Evolutionary conservation across 2,113 vertebrate genomes (phyloP).

Genomic region (Edolisoma coerulescens): DNA sequence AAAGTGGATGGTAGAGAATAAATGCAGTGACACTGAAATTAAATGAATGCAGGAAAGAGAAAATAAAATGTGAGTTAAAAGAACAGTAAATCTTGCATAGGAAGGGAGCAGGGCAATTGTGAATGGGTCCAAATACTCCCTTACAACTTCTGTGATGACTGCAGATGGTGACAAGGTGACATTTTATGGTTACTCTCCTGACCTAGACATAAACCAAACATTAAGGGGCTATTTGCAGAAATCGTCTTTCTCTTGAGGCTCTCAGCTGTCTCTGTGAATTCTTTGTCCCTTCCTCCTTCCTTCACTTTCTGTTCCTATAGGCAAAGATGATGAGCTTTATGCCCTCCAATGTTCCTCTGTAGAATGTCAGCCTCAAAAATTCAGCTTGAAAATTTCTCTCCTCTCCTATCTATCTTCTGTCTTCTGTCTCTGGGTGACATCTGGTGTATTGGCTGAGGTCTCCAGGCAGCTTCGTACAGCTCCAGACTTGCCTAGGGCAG

Average conservation of each 20-base stretch:
- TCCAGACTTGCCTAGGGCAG: not conserved
- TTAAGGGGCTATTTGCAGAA: constrained; percentile 16
- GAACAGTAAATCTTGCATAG: not conserved
- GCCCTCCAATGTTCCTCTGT: not conserved
- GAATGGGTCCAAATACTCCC: not conserved
- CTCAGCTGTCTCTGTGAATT: not conserved
- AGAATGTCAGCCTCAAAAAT: constrained; percentile 18
- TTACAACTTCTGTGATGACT: not conserved
- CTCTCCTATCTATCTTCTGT: not conserved
- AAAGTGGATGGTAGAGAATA: not conserved
- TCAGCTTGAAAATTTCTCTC: not conserved
- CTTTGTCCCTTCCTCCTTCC: constrained; percentile 10
- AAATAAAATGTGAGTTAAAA: not conserved
- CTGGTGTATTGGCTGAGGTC: constrained; percentile 23
- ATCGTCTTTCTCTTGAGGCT: constrained; percentile 6
- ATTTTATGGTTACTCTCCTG: constrained; percentile 26
- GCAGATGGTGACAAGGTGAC: constrained; percentile 15
- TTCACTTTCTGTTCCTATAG: not conserved
- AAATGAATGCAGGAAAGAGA: not conserved
- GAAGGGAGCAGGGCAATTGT: not conserved
- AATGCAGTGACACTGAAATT: not conserved
- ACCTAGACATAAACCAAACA: constrained; percentile 27
- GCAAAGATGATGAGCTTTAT: constrained; percentile 3
- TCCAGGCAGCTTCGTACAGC: not conserved
- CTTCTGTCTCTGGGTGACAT: constrained; percentile 23